phyloP scores from a whole-genome alignment of 2,888 invertebrate genomes.

The Resseliella maxima region DNA sequence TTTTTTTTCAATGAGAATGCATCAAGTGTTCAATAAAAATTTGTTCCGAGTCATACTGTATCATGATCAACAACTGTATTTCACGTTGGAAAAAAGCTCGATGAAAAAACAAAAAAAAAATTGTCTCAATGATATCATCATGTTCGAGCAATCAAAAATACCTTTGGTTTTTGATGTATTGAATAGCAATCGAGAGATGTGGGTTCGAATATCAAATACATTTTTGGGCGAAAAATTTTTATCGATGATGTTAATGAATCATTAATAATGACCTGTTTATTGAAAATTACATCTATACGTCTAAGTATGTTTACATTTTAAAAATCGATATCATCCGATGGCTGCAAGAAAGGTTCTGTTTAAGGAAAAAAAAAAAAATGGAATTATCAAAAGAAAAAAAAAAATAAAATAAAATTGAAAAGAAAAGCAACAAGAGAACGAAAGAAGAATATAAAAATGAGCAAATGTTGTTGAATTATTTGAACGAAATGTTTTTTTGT shows the following conservation, averaged over 20 bases:
- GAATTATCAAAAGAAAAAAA: too few species aligned
- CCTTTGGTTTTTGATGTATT: not conserved
- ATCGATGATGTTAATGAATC: slow-evolving; percentile 51
- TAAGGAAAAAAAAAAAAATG: not conserved
- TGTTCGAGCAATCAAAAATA: not conserved
- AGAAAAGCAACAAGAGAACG: too few species aligned
- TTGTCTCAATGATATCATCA: not conserved
- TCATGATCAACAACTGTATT: not conserved
- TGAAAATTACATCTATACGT: not conserved
- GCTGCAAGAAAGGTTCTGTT: too few species aligned
- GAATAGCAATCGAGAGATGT: not conserved
- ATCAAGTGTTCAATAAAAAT: not conserved
- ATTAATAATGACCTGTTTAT: slow-evolving; percentile 51
- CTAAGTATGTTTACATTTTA: too few species aligned
- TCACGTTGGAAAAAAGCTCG: not conserved
- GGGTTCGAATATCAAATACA: not conserved
- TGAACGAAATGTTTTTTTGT: too few species aligned
- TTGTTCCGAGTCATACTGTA: not conserved
- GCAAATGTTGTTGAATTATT: too few species aligned
- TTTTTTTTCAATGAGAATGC: not conserved
- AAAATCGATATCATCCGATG: too few species aligned
- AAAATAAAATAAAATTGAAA: too few species aligned
- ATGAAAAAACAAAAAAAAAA: too few species aligned
- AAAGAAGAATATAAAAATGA: too few species aligned
- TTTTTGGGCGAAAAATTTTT: not conserved